Evolutionary conservation across 92 coral and sea anemone species (phyloP).

Genomic region (Epizoanthus scotinus): DNA sequence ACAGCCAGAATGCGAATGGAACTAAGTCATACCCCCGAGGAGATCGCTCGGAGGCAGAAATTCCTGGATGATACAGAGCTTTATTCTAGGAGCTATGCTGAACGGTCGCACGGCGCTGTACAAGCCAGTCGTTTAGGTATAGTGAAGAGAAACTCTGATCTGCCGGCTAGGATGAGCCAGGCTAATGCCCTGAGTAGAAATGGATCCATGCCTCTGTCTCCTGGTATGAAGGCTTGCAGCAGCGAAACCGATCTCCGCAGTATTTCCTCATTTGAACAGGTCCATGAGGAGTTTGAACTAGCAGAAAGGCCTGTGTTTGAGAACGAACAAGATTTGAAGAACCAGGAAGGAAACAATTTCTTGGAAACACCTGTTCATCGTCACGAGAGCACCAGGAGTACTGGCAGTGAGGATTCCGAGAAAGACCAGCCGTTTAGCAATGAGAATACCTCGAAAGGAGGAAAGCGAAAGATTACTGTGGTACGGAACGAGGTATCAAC

Average conservation of each 20-base stretch:
- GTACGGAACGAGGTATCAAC: constrained; percentile 16
- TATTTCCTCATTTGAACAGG: constrained; percentile 9
- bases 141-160: constrained; percentile 79
- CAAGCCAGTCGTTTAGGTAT: constrained; percentile 66
- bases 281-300: not conserved
- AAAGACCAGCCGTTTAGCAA: constrained; percentile 29
- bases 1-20: not conserved
- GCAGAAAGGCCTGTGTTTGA: not conserved
- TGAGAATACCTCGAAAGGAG: constrained; percentile 11
- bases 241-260: constrained; percentile 55
- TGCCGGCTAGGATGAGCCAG: constrained; percentile 74
- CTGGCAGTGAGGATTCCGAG: constrained; percentile 22
- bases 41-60: constrained; percentile 34
- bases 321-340: constrained; percentile 8
- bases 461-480: constrained; percentile 22
- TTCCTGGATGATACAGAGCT: constrained; percentile 39
- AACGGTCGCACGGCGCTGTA: constrained; percentile 46
- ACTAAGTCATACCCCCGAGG: constrained; percentile 35
- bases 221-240: constrained; percentile 52
- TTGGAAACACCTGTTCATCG: constrained; percentile 8
- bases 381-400: not conserved
- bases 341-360: constrained; percentile 12
- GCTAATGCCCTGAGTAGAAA: constrained; percentile 4
- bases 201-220: constrained; percentile 43
- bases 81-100: constrained; percentile 4